Base-by-base conservation (phyloP, 2,113 vertebrate species). In the Chrysemys picta region DNA sequence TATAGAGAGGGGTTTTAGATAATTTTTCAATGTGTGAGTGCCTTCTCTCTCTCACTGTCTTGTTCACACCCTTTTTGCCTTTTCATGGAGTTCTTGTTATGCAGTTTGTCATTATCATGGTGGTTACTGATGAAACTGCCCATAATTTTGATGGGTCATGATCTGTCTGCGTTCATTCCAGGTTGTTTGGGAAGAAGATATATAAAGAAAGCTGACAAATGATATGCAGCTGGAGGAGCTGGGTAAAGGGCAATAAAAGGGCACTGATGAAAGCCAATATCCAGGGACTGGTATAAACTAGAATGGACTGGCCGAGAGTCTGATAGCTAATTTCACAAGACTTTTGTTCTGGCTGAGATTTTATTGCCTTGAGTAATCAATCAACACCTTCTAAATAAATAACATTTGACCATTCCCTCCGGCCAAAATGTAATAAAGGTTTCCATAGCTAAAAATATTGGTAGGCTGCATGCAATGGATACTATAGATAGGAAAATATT, bases 301-400 rank as follows among this genome's bases (percentile, higher is more conserved):
- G 96, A 94, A 45, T 5, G 8, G 80, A 83, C 95, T 93, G 93
- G 90, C 29, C 82, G 49, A 85, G 91, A 49, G 31, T 93, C 17
- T 27, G 11, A 27, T 78, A 27, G 42, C 22, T 45, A 14, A 76
- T 47, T 42, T 25, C 72, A 38, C 27, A 8, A 42, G 92, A 13
- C 25, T 47, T 76, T 76, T 42, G 21, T 27, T 76, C 75, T 76
- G 35, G 62, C 29, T 69, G 75, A 47, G 5, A 22, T 76, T 76
- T 76, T 76, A 38, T 13, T 8, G 0, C 17, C 11, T 4, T 93
- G 82, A 62, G 45, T 94, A 89, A 95, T 94, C 52, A 90, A 59
- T 91, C 69, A 89, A 50, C 24, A 35, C 49, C 42, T 2, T n/a
- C 29, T 54, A 59, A 88, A 25, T 54, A 69, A 45, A 87, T 69